A percentile compares a stretch with the other conserved stretches of the same genome.
phyloP scores from a whole-genome alignment of 2,797 vertebrate genomes.

The Myioborus miniatus region DNA sequence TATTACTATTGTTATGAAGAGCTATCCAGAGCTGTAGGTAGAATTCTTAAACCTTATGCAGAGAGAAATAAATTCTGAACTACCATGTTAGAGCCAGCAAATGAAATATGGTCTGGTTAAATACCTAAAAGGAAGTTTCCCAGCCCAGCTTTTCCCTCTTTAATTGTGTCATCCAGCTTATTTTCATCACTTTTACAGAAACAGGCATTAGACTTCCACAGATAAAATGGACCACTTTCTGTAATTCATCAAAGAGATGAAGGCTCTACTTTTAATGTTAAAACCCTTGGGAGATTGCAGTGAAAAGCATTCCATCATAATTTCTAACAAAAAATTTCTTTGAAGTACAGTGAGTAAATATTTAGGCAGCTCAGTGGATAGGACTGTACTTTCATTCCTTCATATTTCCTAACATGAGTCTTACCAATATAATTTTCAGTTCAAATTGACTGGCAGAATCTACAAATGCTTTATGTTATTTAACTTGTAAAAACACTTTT shows the following conservation, averaged over 20 bases:
- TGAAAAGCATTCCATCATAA: not conserved
- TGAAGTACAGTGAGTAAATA: constrained; percentile 17
- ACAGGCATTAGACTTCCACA: not conserved
- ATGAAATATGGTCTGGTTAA: not conserved
- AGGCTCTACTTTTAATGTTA: not conserved
- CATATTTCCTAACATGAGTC: not conserved
- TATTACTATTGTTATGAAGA: not conserved
- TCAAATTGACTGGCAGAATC: constrained; percentile 21
- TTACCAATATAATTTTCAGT: constrained; percentile 16
- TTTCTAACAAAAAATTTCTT: not conserved
- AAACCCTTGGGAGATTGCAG: not conserved
- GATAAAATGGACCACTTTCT: not conserved
- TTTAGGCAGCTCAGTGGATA: not conserved
- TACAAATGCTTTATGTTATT: constrained; percentile 15
- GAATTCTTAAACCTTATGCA: not conserved
- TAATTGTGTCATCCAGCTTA: not conserved
- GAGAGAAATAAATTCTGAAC: not conserved
- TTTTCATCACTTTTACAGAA: not conserved
- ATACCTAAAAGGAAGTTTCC: not conserved
- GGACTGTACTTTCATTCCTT: not conserved
- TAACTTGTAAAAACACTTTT: not conserved
- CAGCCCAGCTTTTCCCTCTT: not conserved
- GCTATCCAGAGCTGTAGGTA: not conserved
- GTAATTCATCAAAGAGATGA: not conserved
- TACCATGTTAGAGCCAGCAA: not conserved